Base-by-base conservation (phyloP, 1,140 invertebrate genomes). In the Pogonomyrmex barbatus region DNA sequence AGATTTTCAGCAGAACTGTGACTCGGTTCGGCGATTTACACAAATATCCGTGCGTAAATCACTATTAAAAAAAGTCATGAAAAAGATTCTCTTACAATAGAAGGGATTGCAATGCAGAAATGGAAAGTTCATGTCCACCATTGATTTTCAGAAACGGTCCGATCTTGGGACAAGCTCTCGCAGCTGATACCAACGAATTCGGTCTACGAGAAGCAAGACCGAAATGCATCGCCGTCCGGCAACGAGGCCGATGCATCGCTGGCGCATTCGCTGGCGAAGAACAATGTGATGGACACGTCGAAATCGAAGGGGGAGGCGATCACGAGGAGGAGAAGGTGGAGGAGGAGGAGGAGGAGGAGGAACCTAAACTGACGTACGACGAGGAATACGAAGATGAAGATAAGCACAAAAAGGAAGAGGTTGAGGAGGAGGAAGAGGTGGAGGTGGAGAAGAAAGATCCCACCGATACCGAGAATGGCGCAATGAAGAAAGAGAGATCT, bases 141-240 rank as follows among this genome's bases (percentile, higher is more conserved):
- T 83, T 17, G 36, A 52, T 36, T 85, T 91, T 73, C 36, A 63
- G 83, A 89, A 81, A 60, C 62, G 2, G 9, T 60, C 65, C 62
- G 30, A 52, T 68, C 89, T 24, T 94, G 93, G 93, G 87, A 92
- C 50, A 92, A 85, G 78, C 68, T 88, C n/a, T 91, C 91, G 12
- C 91, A 87, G 36, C 71, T 92, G n/a, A 89, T 93, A 82, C 93
- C 93, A 14, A 92, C 92, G 56, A 94, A 93, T 85, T 93, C 90
- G 54, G 91, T 93, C 39, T 93, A 94, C 75, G 90, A 92, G 65
- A 90, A 91, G 12, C 90, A 84, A 47, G 86, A 92, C 10, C 68
- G 63, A 70, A 89, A 87, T 83, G 85, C 36, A 12, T 77, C 76
- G 47, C 56, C 87, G 2, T 42, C 75, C 10, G 63, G 56, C n/a